A percentile compares a stretch with the other conserved stretches of the same genome.
These are phyloP conservation scores for Ariolimax columbianus DNA, from an alignment of 2,888 invertebrate species.

Conservation along the genomic window DNA sequence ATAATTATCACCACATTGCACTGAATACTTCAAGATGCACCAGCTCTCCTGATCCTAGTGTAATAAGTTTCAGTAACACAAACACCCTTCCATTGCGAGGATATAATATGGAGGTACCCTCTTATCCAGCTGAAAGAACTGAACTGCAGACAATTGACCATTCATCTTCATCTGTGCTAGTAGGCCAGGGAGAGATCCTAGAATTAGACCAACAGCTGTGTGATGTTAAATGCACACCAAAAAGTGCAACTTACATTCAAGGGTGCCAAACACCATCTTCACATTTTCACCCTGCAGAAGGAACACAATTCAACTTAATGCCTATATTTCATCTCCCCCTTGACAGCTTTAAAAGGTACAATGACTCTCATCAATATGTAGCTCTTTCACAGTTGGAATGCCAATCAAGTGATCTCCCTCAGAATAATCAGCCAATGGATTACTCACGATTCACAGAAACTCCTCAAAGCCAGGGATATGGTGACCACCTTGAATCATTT, in stretches of 20 bases:
- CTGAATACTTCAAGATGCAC: not conserved
- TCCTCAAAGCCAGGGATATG: not conserved
- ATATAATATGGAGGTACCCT: not conserved
- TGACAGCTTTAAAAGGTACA: not conserved
- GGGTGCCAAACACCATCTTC: not conserved
- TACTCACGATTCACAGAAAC: not conserved
- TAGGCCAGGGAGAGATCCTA: not conserved
- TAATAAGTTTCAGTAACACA: not conserved
- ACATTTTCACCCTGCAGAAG: not conserved
- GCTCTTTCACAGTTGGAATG: not conserved
- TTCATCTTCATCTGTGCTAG: not conserved
- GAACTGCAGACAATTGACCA: not conserved
- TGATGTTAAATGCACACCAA: not conserved
- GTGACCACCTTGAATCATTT: not conserved
- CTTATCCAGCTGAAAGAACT: not conserved
- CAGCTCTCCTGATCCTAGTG: not conserved
- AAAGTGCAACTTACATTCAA: not conserved
- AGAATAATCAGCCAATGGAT: not conserved
- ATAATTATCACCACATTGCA: not conserved
- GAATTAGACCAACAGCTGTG: not conserved
- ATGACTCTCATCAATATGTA: not conserved
- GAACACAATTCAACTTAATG: not conserved
- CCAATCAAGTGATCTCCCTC: not conserved
- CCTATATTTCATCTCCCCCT: not conserved
- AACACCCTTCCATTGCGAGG: slow-evolving; percentile 13